These are phyloP conservation scores for Archegozetes longisetosus DNA, from an alignment of 1,140 invertebrate genomes.

Conservation along the genomic window DNA sequence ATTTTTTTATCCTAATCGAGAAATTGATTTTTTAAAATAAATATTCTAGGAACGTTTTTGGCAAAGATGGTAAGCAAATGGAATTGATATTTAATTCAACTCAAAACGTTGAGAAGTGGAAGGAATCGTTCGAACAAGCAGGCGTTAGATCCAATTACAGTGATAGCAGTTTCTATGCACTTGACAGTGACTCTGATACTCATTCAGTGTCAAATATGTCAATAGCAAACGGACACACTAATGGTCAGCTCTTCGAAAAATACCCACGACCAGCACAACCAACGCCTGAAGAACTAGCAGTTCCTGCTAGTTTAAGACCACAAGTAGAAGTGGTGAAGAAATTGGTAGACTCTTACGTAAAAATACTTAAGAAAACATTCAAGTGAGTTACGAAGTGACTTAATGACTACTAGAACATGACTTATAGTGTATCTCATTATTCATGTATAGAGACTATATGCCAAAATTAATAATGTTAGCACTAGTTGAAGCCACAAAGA, in stretches of 20 bases:
- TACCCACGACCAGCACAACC: constrained; percentile 26
- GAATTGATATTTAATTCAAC: no score
- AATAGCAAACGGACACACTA: constrained; percentile 57
- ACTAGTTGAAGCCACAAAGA: not conserved
- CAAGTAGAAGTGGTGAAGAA: constrained; percentile 41
- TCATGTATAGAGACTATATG: constrained; percentile 30
- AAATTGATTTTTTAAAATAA: no score
- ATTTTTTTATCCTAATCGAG: no score
- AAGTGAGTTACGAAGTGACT: constrained; percentile 15
- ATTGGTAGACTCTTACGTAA: constrained; percentile 42
- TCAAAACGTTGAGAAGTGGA: no score
- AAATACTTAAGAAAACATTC: constrained; percentile 41
- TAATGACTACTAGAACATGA: not conserved
- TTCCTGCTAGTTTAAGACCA: constrained; percentile 57
- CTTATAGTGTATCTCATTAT: not conserved
- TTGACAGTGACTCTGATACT: constrained; percentile 42
- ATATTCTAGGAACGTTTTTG: no score
- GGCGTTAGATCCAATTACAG: constrained; percentile 36
- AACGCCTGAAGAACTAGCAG: constrained; percentile 43
- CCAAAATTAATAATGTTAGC: constrained; percentile 38
- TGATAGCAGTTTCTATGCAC: constrained; percentile 39
- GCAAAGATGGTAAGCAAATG: no score
- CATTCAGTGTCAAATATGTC: constrained; percentile 40
- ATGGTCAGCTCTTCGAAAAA: constrained; percentile 40
- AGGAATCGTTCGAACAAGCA: constrained; percentile 37